These are phyloP conservation scores for Blastomussa wellsi DNA, from an alignment of 92 coral and sea anemone species.

Conservation along the genomic window DNA sequence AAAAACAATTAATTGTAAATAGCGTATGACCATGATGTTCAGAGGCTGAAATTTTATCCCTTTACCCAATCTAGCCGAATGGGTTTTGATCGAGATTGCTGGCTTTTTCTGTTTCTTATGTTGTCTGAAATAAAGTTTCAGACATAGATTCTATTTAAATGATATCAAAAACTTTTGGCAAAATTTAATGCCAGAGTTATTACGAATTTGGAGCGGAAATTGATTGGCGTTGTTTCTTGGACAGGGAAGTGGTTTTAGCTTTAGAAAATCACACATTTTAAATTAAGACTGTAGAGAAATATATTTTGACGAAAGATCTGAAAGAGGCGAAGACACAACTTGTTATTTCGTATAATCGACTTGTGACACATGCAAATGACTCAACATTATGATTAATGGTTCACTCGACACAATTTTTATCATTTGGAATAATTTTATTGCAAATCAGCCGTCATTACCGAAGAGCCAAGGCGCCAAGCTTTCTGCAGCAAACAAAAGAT, in stretches of 20 bases:
- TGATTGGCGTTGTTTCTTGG: not conserved
- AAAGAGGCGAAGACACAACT: slow-evolving; percentile 17
- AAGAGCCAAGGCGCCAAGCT: slow-evolving; percentile 85
- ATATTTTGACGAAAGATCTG: slow-evolving; percentile 32
- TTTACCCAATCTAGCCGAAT: slow-evolving; percentile 16
- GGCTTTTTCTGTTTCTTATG: not conserved
- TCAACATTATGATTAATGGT: slow-evolving; percentile 56
- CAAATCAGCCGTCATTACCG: slow-evolving; percentile 77
- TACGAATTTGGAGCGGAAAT: slow-evolving; percentile 1
- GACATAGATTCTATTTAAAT: not conserved
- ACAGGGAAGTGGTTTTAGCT: not conserved
- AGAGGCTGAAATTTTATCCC: not conserved
- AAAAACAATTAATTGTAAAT: slow-evolving; percentile 66
- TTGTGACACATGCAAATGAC: slow-evolving; percentile 46
- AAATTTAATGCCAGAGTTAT: not conserved
- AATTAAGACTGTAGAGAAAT: not conserved
- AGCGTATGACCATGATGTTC: slow-evolving; percentile 42
- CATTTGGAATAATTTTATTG: slow-evolving; percentile 75
- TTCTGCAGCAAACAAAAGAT: slow-evolving; percentile 73
- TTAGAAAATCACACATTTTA: not conserved
- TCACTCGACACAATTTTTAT: slow-evolving; percentile 64
- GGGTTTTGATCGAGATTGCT: not conserved
- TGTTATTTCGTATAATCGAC: not conserved
- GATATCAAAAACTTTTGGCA: not conserved
- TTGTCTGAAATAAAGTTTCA: slow-evolving; percentile 18